Evolutionary conservation across 1,140 invertebrate species (phyloP).

Genomic region (Bombyx mandarina): DNA sequence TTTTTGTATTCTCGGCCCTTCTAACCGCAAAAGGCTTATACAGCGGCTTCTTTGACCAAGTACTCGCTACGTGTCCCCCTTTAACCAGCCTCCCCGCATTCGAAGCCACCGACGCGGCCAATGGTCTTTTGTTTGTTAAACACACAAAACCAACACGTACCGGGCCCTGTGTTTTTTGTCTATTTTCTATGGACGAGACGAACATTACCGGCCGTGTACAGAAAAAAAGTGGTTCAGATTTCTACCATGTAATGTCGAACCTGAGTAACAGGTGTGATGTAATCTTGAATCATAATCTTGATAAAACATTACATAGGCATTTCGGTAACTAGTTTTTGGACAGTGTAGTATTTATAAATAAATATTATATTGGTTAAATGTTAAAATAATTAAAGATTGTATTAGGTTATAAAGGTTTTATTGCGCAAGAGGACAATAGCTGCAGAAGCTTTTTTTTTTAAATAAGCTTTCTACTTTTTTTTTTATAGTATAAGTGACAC

Average conservation of each 20-base stretch:
- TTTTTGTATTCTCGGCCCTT: conserved; percentile 1
- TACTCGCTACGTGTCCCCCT: conserved; percentile 33
- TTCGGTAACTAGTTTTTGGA: not conserved
- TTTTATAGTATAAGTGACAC: too few species aligned
- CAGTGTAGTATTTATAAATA: too few species aligned
- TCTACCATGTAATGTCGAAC: conserved; percentile 6
- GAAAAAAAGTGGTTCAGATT: conserved; percentile 14
- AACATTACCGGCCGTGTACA: conserved; percentile 3
- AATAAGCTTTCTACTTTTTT: too few species aligned
- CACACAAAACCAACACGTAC: conserved; percentile 49
- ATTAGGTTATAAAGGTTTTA: too few species aligned
- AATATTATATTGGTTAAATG: too few species aligned
- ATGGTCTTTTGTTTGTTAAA: conserved; percentile 59
- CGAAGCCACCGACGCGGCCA: conserved; percentile 26
- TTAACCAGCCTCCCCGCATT: conserved; percentile 11
- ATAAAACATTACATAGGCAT: not conserved
- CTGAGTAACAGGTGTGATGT: not conserved
- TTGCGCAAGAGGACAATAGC: too few species aligned
- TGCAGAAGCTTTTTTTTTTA: too few species aligned
- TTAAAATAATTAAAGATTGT: too few species aligned
- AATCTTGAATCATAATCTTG: conserved; percentile 1
- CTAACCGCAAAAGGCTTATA: conserved; percentile 34
- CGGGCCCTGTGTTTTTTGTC: conserved; percentile 11
- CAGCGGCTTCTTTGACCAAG: conserved; percentile 53
- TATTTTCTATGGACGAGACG: too few species aligned